These are phyloP conservation scores for Nerophis lumbriciformis DNA, from an alignment of 2,113 vertebrate species.

Conservation along the genomic window DNA sequence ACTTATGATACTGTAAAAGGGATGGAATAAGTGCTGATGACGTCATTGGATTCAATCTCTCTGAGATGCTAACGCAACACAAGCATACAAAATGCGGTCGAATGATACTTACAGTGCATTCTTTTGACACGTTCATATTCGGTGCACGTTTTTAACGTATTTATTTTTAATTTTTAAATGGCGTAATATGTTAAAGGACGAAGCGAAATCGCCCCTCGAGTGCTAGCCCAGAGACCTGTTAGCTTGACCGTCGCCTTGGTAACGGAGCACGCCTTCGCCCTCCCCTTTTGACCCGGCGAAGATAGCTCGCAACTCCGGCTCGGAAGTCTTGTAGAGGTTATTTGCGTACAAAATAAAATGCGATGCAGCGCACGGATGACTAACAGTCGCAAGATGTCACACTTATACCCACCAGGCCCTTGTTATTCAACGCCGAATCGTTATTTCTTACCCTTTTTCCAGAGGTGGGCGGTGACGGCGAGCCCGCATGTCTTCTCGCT, in stretches of 20 bases:
- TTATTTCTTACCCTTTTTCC: conserved; percentile 54
- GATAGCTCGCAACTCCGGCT: conserved; percentile 33
- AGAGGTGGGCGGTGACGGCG: conserved; percentile 36
- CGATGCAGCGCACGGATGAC: not conserved
- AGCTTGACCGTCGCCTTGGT: conserved; percentile 68
- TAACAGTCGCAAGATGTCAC: not conserved
- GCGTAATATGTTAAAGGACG: no score
- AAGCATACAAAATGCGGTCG: not conserved
- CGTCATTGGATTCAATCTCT: not conserved
- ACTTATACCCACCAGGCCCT: conserved; percentile 21
- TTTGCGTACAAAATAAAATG: not conserved
- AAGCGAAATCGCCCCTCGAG: no score
- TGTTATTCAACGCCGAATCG: conserved; percentile 2
- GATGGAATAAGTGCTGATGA: no score
- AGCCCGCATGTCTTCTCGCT: conserved; percentile 36
- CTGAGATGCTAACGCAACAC: not conserved
- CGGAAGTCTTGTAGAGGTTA: conserved; percentile 4
- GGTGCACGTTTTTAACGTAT: conserved; percentile 8
- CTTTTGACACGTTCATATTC: conserved; percentile 18
- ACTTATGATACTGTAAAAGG: not conserved
- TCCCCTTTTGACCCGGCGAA: conserved; percentile 67
- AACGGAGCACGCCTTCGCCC: conserved; percentile 72
- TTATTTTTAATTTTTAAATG: no score
- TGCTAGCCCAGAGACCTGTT: conserved; percentile 29
- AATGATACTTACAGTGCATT: conserved; percentile 62